These are phyloP conservation scores for Netelia melanura DNA, from an alignment of 2,888 invertebrate species.

Conservation along the genomic window DNA sequence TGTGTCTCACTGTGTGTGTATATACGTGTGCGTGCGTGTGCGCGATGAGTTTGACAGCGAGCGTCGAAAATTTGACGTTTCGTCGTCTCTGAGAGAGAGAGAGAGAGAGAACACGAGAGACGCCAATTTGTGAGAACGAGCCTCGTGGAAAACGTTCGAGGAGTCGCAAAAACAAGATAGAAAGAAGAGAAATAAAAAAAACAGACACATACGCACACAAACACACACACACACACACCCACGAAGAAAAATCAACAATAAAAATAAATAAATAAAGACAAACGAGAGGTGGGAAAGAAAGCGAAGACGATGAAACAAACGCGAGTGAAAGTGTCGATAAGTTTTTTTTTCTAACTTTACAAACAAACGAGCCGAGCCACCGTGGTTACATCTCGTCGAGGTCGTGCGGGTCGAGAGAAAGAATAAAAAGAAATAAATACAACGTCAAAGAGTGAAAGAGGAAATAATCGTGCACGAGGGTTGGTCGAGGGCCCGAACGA, in stretches of 20 bases:
- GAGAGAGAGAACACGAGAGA: too few relatives aligned
- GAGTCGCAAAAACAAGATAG: constrained; percentile 8
- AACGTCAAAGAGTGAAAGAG: background rate
- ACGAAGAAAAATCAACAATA: background rate
- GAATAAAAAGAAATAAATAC: constrained; percentile 3
- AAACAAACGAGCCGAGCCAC: background rate
- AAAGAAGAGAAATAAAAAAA: background rate
- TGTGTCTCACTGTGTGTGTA: constrained; percentile 17
- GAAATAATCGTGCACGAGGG: constrained; percentile 16
- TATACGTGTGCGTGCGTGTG: constrained; percentile 50
- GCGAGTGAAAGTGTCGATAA: background rate
- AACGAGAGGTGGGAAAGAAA: background rate
- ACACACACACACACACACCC: background rate
- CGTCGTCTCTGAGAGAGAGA: constrained; percentile 37
- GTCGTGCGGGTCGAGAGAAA: background rate
- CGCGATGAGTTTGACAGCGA: constrained; percentile 80
- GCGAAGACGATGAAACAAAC: background rate
- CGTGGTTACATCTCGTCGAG: background rate
- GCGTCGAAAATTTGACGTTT: constrained; percentile 70
- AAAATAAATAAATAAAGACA: background rate
- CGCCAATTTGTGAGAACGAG: too few relatives aligned
- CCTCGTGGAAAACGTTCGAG: too few relatives aligned
- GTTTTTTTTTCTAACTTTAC: background rate
- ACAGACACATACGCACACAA: background rate
- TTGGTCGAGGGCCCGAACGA: constrained; percentile 10